Conservation (phyloP, 2,888 invertebrate species). For the Stenoptilia bipunctidactyla region DNA sequence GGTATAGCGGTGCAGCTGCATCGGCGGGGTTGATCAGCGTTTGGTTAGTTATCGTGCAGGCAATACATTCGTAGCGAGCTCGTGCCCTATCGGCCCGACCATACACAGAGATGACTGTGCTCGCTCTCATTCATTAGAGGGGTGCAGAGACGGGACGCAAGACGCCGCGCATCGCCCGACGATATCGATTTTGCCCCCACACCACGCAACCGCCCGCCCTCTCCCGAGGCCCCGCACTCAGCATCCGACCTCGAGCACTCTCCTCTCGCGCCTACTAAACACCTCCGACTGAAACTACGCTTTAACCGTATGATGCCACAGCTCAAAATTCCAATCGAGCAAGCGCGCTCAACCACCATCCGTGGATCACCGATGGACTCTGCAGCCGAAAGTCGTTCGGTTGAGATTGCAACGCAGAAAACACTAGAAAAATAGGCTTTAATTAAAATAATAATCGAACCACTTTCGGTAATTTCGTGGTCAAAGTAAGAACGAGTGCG, state of each 20-base stretch:
- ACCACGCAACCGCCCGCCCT: constrained; percentile 40
- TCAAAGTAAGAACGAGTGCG: constrained; percentile 57
- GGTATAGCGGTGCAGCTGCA: constrained; percentile 20
- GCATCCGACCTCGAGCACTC: constrained; percentile 71
- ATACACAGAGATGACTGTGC: constrained; percentile 66
- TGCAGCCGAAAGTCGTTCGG: constrained; percentile 64
- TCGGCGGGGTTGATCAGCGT: constrained; percentile 30
- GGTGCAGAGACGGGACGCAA: constrained; percentile 49
- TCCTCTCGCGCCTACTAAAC: constrained; percentile 66
- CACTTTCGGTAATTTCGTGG: constrained; percentile 70
- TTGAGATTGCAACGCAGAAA: constrained; percentile 60
- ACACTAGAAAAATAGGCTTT: constrained; percentile 65
- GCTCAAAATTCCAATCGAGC: constrained; percentile 54
- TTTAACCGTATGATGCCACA: constrained; percentile 59
- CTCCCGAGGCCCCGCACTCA: constrained; percentile 52
- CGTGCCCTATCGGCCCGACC: constrained; percentile 46
- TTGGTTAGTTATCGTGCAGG: constrained; percentile 36
- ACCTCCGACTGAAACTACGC: constrained; percentile 65
- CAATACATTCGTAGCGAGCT: constrained; percentile 26
- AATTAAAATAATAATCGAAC: constrained; percentile 72
- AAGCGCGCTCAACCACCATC: too few relatives aligned
- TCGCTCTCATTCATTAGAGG: constrained; percentile 69
- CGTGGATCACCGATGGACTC: constrained; percentile 53
- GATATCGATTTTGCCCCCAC: constrained; percentile 67
- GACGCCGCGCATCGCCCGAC: constrained; percentile 70